phyloP scores from a whole-genome alignment of 2,113 vertebrate species.

The human region GRCh38 chr20:8391501-8392000 shows the following conservation, averaged over 20 bases:
- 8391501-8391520: constrained; percentile 32
- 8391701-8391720: not conserved
- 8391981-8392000: not conserved
- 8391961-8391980: not conserved
- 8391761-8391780: not conserved
- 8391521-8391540: not conserved
- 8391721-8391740: not conserved
- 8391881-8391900: not conserved
- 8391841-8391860: not conserved
- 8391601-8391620: not conserved
- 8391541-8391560: not conserved
- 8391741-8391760: not conserved
- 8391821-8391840: not conserved
- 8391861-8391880: not conserved
- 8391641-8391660: not conserved
- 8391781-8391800: too few relatives aligned
- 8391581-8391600: not conserved
- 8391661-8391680: not conserved
- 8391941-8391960: not conserved
- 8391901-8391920: not conserved
- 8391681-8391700: not conserved
- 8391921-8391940: not conserved
- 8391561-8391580: not conserved
- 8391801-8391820: not conserved
- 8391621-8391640: not conserved